Evolutionary conservation across 2,113 vertebrate species (phyloP), one percentile per base, ranked within the genome.

Genomic region (Crotalus horridus): DNA sequence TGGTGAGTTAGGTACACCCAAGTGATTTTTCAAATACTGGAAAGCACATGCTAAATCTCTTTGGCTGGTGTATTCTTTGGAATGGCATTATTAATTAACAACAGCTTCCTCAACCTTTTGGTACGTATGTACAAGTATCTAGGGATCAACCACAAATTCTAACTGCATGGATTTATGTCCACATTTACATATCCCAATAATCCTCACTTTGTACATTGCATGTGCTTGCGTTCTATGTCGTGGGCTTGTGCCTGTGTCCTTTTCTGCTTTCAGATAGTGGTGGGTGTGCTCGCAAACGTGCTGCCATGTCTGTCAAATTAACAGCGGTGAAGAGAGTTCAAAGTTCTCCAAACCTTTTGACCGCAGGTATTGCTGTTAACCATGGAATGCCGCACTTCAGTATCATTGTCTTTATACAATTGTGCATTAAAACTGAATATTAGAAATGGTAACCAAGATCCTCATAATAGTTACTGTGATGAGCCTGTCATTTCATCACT

Each of bases 271-370:
- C 99, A 99, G 99, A 99, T 98, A 99, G 98, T 97, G 98, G 99
- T 97, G 99, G 99, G 98, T 98, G 95, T 95, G 97, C 97, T 98
- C 98, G 98, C 98, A 98, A 98, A 97, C 98, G 98, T 92, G 97
- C 98, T 85, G 98, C 98, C 96, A 98, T 99, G 98, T 99, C 98
- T 97, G 98, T 99, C 95, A 98, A 97, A 94, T 98, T 99, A 98
- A 98, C 98, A 97, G 98, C 99, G 96, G 98, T 99, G 99, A 99
- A 99, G 99, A 99, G 99, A 97, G 99, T 99, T 97, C 99, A 99
- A 96, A 99, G 99, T 98, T 98, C 98, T 97, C 99, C 99, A 97
- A 99, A 99, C 97, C 98, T 99, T 51, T 98, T 98, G 97, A 96
- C 98, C 95, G 97, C 99, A 99, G 99, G 99, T 99, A 99, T 98